These are phyloP conservation scores for Nylanderia fulva DNA, from an alignment of 1,140 invertebrate species.

Conservation along the genomic window DNA sequence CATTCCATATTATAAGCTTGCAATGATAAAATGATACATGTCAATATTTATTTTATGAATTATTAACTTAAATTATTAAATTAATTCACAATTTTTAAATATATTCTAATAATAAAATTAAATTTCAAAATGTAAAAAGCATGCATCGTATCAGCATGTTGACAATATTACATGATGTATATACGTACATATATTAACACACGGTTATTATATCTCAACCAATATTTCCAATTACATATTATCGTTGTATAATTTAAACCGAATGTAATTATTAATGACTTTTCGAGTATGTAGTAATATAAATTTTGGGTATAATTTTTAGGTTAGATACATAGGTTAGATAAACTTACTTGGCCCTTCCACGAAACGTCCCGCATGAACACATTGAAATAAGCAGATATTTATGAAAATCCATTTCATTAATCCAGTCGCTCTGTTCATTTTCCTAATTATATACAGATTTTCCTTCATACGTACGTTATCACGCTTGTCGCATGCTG, in stretches of 20 bases:
- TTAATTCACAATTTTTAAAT: not conserved
- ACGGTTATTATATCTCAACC: not conserved
- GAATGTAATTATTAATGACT: not conserved
- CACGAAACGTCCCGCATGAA: conserved; percentile 5
- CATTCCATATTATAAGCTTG: not conserved
- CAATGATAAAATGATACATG: not conserved
- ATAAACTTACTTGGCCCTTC: conserved; percentile 35
- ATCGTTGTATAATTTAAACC: not conserved
- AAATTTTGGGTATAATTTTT: not conserved
- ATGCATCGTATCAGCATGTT: not conserved
- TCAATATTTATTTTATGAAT: not conserved
- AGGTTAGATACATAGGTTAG: not conserved
- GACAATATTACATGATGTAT: not conserved
- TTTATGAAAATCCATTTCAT: conserved; percentile 33
- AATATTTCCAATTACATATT: not conserved
- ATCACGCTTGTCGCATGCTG: not conserved
- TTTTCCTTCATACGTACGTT: not conserved
- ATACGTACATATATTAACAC: not conserved
- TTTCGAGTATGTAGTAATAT: too few relatives aligned
- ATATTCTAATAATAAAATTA: not conserved
- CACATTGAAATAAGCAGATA: not conserved
- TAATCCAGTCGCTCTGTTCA: not conserved
- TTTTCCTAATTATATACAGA: conserved; percentile 13
- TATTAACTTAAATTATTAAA: not conserved
- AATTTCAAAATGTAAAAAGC: not conserved